These are phyloP conservation scores for Aphis craccivora DNA, from an alignment of 1,140 invertebrate genomes.

Conservation along the genomic window DNA sequence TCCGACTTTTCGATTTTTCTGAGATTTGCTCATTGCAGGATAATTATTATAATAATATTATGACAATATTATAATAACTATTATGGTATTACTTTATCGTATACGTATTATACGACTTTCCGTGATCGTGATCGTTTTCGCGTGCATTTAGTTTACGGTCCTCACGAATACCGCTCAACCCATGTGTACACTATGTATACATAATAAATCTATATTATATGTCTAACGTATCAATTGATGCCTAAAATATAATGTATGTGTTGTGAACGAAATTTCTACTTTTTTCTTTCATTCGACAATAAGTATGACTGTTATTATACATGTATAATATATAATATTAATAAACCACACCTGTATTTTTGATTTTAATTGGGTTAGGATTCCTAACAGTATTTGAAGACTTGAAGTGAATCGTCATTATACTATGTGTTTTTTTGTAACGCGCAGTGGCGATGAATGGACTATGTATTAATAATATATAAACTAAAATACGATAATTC, in stretches of 20 bases:
- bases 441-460: neutral
- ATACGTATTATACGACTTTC: neutral
- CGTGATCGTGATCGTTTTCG: neutral
- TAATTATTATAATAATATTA: neutral
- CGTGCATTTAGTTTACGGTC: neutral
- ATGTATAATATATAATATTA: neutral
- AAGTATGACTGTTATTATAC: neutral
- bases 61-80: neutral
- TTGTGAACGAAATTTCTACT: conserved; percentile 4
- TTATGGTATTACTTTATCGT: neutral
- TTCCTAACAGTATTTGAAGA: no score
- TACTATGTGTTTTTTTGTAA: neutral
- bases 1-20: neutral
- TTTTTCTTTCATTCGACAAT: neutral
- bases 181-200: neutral
- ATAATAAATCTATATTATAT: neutral
- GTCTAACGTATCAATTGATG: neutral
- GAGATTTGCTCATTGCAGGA: neutral
- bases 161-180: neutral
- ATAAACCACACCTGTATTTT: neutral
- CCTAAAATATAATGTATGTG: neutral
- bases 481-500: neutral
- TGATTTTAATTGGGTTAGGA: neutral
- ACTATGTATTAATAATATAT: neutral
- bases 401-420: neutral